Evolutionary conservation across 2,888 invertebrate genomes (phyloP).

Genomic region (Galerucella nymphaeae): DNA sequence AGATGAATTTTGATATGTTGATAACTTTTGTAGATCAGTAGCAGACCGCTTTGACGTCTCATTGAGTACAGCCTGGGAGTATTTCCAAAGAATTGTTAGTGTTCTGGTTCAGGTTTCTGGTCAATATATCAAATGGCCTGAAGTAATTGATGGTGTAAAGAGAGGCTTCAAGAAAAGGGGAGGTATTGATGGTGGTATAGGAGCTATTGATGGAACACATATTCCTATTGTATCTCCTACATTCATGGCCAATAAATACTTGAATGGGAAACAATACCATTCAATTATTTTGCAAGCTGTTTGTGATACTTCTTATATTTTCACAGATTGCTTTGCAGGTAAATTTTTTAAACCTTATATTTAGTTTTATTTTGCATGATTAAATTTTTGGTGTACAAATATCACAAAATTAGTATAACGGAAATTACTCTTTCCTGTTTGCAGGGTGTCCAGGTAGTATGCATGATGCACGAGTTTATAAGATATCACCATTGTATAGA

Average conservation of each 20-base stretch:
- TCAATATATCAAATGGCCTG: constrained; percentile 21
- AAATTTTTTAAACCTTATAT: constrained; percentile 10
- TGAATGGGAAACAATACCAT: constrained; percentile 31
- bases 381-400: constrained; percentile 15
- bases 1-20: neutral
- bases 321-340: constrained; percentile 30
- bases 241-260: constrained; percentile 30
- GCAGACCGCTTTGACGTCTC: constrained; percentile 22
- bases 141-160: constrained; percentile 17
- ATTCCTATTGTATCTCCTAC: constrained; percentile 30
- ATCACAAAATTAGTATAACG: constrained; percentile 14
- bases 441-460: constrained; percentile 27
- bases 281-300: constrained; percentile 31
- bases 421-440: constrained; percentile 19
- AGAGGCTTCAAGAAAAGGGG: constrained; percentile 28
- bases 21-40: constrained; percentile 21
- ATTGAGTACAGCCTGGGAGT: constrained; percentile 14
- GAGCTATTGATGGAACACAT: constrained; percentile 32
- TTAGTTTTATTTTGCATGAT: constrained; percentile 1
- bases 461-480: constrained; percentile 31
- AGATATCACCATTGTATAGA: constrained; percentile 31
- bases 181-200: constrained; percentile 31
- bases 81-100: constrained; percentile 20
- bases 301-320: constrained; percentile 28
- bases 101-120: constrained; percentile 10